Evolutionary conservation across 2,888 invertebrate genomes (phyloP), one percentile per base, ranked within the genome.

Genomic region (Mythimna albipuncta): DNA sequence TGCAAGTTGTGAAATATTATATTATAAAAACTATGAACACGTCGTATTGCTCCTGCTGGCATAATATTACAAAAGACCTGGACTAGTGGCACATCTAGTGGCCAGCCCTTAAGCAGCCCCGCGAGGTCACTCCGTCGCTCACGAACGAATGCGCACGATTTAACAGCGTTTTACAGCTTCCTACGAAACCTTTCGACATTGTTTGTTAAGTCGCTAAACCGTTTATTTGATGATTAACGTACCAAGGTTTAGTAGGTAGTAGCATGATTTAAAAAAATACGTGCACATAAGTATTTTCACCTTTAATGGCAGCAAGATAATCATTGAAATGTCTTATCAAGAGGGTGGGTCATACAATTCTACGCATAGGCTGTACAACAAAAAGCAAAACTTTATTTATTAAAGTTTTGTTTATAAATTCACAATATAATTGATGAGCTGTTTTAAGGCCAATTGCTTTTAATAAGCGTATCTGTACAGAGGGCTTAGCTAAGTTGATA

Each of bases 101-200:
- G 38, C 44, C 76, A 47, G 54, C 47, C 41, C 41, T 13, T 21
- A 13, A 38, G 13, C 38, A 64, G 64, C 32, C 9, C 32, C 38
- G n/a, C 26, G 38, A 38, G 4, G 21, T 32, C 68, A 32, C 57
- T 11, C 47, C 35, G 52, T 11, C 4, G n/a, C 47, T 68, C 59
- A 2, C 13, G 19, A 6, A 16, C 13, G 2, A 26, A 19, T 26
- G 32, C 59, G 35, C 47, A n/a, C 72, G 41, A 55, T 79, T 55
- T 41, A 64, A 11, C 41, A 47, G 26, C 32, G n/a, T 35, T 61
- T 5, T 38, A 26, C 26, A 80, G 80, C 66, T 77, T 77, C 75
- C 55, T 6, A 38, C 4, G 79, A 79, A 75, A 79, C 79, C 75
- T 72, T 64, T 59, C 35, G 44, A 72, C 54, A 38, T 7, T 35